These are phyloP conservation scores for Gadus chalcogrammus DNA, from an alignment of 2,113 vertebrate genomes.

Conservation along the genomic window DNA sequence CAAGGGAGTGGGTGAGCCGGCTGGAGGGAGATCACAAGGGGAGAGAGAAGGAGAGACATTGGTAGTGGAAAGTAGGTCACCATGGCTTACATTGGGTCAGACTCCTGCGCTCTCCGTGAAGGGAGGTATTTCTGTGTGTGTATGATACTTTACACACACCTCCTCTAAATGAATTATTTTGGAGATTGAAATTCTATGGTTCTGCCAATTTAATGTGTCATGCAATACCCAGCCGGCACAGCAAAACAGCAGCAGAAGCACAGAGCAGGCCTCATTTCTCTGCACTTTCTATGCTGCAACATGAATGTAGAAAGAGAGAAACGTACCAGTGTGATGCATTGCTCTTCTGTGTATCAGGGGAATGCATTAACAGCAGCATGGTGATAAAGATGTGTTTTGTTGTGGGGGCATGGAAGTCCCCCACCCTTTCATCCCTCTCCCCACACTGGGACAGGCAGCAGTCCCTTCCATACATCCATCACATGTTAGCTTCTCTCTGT, in stretches of 20 bases:
- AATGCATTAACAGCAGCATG: too few species aligned
- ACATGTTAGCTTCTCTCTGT: too few species aligned
- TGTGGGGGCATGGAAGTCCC: too few species aligned
- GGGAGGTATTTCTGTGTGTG: conserved; percentile 41
- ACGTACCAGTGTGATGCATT: conserved; percentile 26
- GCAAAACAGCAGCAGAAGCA: background rate
- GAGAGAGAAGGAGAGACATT: conserved; percentile 18
- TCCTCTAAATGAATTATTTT: background rate
- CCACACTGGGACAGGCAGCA: too few species aligned
- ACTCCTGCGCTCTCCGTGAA: conserved; percentile 47
- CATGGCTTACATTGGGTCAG: conserved; percentile 56
- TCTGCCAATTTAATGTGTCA: too few species aligned
- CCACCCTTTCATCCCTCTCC: too few species aligned
- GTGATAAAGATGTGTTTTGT: too few species aligned
- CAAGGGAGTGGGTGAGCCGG: background rate
- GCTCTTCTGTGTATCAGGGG: background rate
- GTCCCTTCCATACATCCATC: too few species aligned
- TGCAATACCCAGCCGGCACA: too few species aligned
- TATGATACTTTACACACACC: background rate
- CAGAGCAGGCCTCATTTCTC: background rate
- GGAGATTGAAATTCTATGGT: too few species aligned
- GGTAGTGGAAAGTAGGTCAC: conserved; percentile 73
- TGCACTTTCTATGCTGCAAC: too few species aligned
- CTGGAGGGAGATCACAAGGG: background rate
- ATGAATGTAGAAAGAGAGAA: conserved; percentile 17